Base-by-base conservation (phyloP, 2,797 vertebrate genomes). In the Macroramphosus scolopax region DNA sequence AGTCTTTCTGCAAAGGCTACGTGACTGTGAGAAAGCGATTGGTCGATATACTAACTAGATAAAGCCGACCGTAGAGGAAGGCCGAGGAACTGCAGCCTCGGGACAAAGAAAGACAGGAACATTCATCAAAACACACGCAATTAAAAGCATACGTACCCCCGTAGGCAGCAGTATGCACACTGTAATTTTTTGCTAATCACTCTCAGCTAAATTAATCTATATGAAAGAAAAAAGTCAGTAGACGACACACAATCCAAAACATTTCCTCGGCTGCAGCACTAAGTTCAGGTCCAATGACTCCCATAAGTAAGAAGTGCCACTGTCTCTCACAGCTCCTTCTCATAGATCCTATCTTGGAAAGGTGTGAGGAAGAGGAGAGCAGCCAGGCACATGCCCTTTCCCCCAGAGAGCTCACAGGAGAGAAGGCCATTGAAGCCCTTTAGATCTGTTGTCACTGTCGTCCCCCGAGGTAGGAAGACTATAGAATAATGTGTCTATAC, bases 231-330 rank as follows among this genome's bases (percentile, higher is more conserved):
- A 39, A 7, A 26, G 24, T 18, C 29, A 31, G 43, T 41, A 32
- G 45, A 15, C 5, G 25, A 33, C n/a, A 13, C 38, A 41, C 49
- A 32, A 31, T 34, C 22, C 3, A 33, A 55, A 63, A 64, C 15
- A 67, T 52, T 68, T 50, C 72, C 35, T 44, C 14, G 20, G 60
- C 31, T 51, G 31, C 64, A 65, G 56, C 63, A 80, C 74, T 79
- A 74, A 72, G 75, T 81, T 82, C 74, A 61, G 67, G 62, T 77
- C 70, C 68, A 78, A 51, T 72, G 71, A 68, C 60, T 76, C 61
- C 31, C 48, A 34, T 51, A 53, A 62, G 61, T 63, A 80, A 75
- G 33, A 76, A 58, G 39, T 64, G 61, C 51, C 50, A 63, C 18
- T 28, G 52, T 62, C 68, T 61, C 57, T 65, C 47, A 22, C 31